Evolutionary conservation across 2,113 vertebrate species (phyloP), one percentile per base, ranked within the genome.

Genomic region (Neogale vison): DNA sequence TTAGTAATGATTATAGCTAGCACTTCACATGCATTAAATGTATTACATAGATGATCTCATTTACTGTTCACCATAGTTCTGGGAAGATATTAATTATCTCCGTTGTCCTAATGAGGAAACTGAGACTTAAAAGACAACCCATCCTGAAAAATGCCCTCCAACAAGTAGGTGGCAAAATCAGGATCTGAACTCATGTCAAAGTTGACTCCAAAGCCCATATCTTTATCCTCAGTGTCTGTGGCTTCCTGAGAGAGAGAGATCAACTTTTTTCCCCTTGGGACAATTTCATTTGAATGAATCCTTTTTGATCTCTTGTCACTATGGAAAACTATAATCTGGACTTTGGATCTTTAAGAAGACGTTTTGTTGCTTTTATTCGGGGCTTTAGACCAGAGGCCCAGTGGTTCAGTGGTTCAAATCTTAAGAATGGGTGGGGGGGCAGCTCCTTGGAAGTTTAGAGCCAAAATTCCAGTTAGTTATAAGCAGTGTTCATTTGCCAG

Each of bases 201-300:
- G 34, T 88, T 89, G 57, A 95, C 15, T 95, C 45, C 36, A 93
- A 93, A 96, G 42, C 13, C 69, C n/a, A 42, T 0, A 7, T 4
- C 76, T 88, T 96, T 76, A 77, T 61, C 29, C 81, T 94, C 18
- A 55, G n/a, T 52, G 23, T 63, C 36, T 80, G 26, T 88, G 88
- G 29, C 57, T 95, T 95, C 50, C 61, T n/a, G 11, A 3, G 52
- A 9, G 86, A 86, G 20, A 83, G 15, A 55, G 29, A 80, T 85
- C 45, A 88, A 57, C 24, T 59, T 92, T 90, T 63, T 85, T 79
- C 71, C 72, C 17, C 24, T 65, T 87, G 9, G 47, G 36, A 24
- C n/a, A 83, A 67, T 97, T 96, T 96, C 67, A 92, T 55, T 92
- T 94, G 87, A 42, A 13, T 83, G 20, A 96, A 74, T 92, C 6